Base-by-base conservation (phyloP, 2,888 invertebrate genomes). In the Coronaproctus castanopsis region DNA sequence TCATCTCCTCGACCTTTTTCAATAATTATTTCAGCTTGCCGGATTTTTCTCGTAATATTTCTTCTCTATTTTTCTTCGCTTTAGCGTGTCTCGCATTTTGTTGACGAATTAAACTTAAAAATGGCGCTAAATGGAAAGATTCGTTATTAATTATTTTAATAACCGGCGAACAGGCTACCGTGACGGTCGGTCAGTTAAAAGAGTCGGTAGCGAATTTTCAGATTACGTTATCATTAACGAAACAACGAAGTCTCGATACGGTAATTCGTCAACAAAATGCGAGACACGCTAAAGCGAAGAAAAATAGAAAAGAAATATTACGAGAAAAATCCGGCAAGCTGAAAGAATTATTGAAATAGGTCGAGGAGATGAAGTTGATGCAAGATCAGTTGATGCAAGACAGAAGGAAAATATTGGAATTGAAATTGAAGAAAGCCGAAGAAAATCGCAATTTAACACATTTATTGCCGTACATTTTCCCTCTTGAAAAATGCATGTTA, bases 251-350 rank as follows among this genome's bases (percentile, higher is more conserved):
- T n/a, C n/a, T n/a, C n/a, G n/a, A n/a, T n/a, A n/a, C n/a, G n/a
- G n/a, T n/a, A n/a, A 73, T 78, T 57, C 75, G 80, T 63, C 74
- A 79, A 62, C 76, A 91, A 66, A 90, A 93, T 71, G 87, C 85
- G 0, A 92, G 92, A 69, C 92, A 95, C 69, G 87, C 87, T 0
- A 80, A 88, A 62, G 97, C 97, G 0, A 87, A 92, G 67, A 82
- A 87, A 62, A 85, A 91, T 66, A 76, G 97, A 1, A 82, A 84
- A 66, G 80, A 83, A 65, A 74, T 93, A 36, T 80, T 87, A 67
- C 85, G 85, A 58, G 87, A 91, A 66, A 85, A 90, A 66, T 82
- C 90, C 0, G 81, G 83, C 64, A 85, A 87, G 68, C 78, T 96
- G 65, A 85, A 90, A 65, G 87, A 87, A 63, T 75, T 96, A 1